Evolutionary conservation across 30 jellyfish, hydroid and myxozoan genomes (phyloP), one percentile per base, ranked within the genome.

Genomic region (Sanderia malayensis): DNA sequence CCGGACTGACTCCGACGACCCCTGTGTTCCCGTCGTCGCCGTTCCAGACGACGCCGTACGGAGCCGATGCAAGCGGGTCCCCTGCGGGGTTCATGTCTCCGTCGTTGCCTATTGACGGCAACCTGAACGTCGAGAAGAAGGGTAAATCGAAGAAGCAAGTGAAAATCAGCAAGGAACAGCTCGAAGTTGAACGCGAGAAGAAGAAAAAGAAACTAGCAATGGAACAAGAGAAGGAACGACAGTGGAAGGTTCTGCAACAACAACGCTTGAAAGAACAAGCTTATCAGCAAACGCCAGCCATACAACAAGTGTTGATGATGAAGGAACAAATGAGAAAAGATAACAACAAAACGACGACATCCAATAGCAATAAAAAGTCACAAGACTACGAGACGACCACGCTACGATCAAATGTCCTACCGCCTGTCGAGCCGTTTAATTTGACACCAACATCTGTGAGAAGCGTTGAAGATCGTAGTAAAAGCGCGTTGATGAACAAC

Each of bases 141-240:
- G n/a, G n/a, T n/a, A 65, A 66, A 19, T 26, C 70, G 77, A 78
- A 78, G 52, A 78, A 66, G 70, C 55, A 55, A 23, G 27, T 21
- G 11, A 82, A 55, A 28, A 15, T 64, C 4, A 46, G 76, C 46
- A 82, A 72, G 29, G 94, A 81, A 21, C 81, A 82, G 46, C 26
- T 71, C 4, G 89, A 87, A 23, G 4, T 46, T 3, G 95, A 70
- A 41, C 76, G 77, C 55, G 83, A 68, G 52, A 67, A 68, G 74
- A 89, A 89, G 59, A 74, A 71, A 52, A 31, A 77, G 45, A 64
- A 82, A 44, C 77, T 71, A 4, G 94, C 87, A 0, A 24, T 76
- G 66, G 96, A 79, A 68, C 97, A 89, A 64, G 95, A 89, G 60
- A 74, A 82, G 58, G 96, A 90, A 33, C 82, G 90, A 19, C 91